Evolutionary conservation across 2,888 invertebrate species (phyloP), one percentile per base, ranked within the genome.

Genomic region (Eulithis testata): DNA sequence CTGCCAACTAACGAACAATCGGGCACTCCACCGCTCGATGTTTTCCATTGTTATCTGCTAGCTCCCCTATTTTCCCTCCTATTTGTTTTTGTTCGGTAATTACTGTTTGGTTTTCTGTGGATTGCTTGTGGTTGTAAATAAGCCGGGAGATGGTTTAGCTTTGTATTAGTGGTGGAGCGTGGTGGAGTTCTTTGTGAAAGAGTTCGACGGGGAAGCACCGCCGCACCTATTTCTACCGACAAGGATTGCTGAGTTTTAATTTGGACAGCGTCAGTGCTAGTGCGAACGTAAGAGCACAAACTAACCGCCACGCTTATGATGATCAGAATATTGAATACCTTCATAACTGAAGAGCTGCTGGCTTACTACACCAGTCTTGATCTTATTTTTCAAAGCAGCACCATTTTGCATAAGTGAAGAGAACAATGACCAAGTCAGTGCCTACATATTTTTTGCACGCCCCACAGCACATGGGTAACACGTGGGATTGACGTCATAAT

Each of bases 31-130:
- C 60, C 76, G 77, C 76, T 69, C 76, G 70, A 76, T 88, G 87
- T 86, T 87, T 84, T 84, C 88, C 85, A 88, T 91, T 92, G 90
- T 89, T 82, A 83, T 53, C 52, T 40, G 40, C 76, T 73, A 12
- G 53, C 75, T 77, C 85, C 85, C 88, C 89, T 89, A 90, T 91
- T 90, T 88, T 89, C 89, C 89, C 84, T 85, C 83, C 81, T 92
- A 87, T 92, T 92, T 92, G 91, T 91, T 92, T 92, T 91, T 89
- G 89, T 91, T 84, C 82, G 78, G 86, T 91, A 91, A 92, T 92
- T 92, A 89, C 80, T 91, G 90, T 91, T 90, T 89, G 88, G 89
- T 90, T 89, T 87, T 87, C 85, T 82, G 85, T 86, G 85, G 86
- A 90, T 89, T 88, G 89, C 85, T 86, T 84, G 89, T 81, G 88